Conservation (phyloP, 1,140 invertebrate species). For the Piezodorus guildinii region DNA sequence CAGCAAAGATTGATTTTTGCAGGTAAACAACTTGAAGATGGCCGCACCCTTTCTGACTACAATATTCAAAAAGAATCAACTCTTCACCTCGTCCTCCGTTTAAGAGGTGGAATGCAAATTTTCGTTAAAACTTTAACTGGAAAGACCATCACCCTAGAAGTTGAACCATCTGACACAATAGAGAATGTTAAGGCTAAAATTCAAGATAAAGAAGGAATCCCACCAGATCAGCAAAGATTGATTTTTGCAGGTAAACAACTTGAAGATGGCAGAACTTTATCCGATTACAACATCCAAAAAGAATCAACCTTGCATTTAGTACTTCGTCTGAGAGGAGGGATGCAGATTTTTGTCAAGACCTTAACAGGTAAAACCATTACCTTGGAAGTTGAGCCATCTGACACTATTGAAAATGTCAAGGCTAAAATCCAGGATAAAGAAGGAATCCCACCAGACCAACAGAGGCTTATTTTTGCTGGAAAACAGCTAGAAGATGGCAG, state of each 20-base stretch:
- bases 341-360: slow-evolving; percentile 75
- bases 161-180: slow-evolving; percentile 83
- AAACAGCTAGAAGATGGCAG: slow-evolving; percentile 75
- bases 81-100: slow-evolving; percentile 51
- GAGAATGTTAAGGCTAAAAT: slow-evolving; percentile 73
- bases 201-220: slow-evolving; percentile 51
- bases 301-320: slow-evolving; percentile 54
- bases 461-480: slow-evolving; percentile 48
- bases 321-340: slow-evolving; percentile 48
- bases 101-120: slow-evolving; percentile 58
- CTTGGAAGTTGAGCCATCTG: slow-evolving; percentile 60
- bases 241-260: slow-evolving; percentile 58
- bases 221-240: slow-evolving; percentile 49
- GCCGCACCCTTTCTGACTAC: slow-evolving; percentile 62
- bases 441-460: slow-evolving; percentile 53
- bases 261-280: slow-evolving; percentile 52
- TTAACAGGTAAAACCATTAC: slow-evolving; percentile 79
- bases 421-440: slow-evolving; percentile 66
- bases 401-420: slow-evolving; percentile 66
- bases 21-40: slow-evolving; percentile 74
- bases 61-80: slow-evolving; percentile 55
- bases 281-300: slow-evolving; percentile 58
- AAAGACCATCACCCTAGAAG: slow-evolving; percentile 59
- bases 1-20: slow-evolving; percentile 47
- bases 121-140: slow-evolving; percentile 80